Conservation (phyloP, 2,113 vertebrate genomes). For the Pelecanoides urinatrix region DNA sequence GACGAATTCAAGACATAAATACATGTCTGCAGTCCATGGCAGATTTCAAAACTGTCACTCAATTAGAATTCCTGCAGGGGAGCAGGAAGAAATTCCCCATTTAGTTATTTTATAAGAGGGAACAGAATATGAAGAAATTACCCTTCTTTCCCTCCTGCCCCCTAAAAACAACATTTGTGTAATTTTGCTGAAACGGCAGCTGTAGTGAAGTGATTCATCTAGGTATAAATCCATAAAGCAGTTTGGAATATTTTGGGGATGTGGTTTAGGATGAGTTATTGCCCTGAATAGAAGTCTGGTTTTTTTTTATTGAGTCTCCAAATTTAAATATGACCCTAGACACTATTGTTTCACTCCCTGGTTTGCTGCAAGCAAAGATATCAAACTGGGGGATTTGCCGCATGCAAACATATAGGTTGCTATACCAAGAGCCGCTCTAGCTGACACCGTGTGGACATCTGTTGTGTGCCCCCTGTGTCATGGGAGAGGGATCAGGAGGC, state of each 20-base stretch:
- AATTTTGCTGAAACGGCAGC: background rate
- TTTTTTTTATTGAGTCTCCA: background rate
- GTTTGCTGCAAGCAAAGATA: background rate
- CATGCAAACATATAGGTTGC: background rate
- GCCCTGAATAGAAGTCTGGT: background rate
- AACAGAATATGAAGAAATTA: background rate
- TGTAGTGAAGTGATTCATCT: background rate
- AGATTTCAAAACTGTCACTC: background rate
- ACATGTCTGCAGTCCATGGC: background rate
- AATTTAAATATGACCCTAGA: background rate
- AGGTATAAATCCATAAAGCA: background rate
- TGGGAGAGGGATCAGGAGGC: background rate
- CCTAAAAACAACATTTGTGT: background rate
- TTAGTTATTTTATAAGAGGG: background rate
- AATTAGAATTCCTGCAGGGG: background rate
- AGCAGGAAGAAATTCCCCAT: background rate
- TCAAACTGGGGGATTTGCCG: background rate
- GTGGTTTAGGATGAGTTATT: background rate
- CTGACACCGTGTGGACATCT: rapidly evolving
- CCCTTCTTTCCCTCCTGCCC: background rate
- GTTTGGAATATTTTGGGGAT: background rate
- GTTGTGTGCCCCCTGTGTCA: rapidly evolving
- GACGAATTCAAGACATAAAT: background rate
- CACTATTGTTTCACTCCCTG: background rate
- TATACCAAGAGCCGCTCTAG: background rate